These are phyloP conservation scores for Oligia fasciuncula DNA, from an alignment of 2,888 invertebrate genomes.

Conservation along the genomic window DNA sequence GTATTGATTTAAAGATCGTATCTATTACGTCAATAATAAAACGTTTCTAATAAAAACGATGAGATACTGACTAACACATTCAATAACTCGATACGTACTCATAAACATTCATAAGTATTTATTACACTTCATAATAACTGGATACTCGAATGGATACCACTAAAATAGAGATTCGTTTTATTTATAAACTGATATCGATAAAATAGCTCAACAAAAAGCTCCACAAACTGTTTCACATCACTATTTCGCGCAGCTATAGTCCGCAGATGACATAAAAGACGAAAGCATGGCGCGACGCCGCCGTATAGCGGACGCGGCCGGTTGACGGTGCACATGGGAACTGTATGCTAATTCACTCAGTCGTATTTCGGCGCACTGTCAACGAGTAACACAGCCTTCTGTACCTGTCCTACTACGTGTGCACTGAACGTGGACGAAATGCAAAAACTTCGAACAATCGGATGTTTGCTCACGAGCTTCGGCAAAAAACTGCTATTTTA, in stretches of 20 bases:
- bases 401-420: slow-evolving; percentile 56
- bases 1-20: slow-evolving; percentile 45
- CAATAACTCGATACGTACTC: slow-evolving; percentile 36
- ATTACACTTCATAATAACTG: slow-evolving; percentile 32
- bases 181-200: slow-evolving; percentile 4
- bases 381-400: slow-evolving; percentile 66
- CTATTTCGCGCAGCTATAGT: slow-evolving; percentile 54
- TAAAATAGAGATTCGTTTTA: not conserved
- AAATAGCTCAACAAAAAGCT: slow-evolving; percentile 8
- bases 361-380: slow-evolving; percentile 77
- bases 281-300: slow-evolving; percentile 68
- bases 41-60: slow-evolving; percentile 43
- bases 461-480: slow-evolving; percentile 59
- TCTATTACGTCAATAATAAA: slow-evolving; percentile 46
- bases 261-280: slow-evolving; percentile 69
- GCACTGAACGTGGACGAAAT: slow-evolving; percentile 62
- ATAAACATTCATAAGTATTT: slow-evolving; percentile 30
- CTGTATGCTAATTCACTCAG: slow-evolving; percentile 81
- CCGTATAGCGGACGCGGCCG: slow-evolving; percentile 65
- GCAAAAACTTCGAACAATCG: slow-evolving; percentile 65
- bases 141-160: slow-evolving; percentile 7
- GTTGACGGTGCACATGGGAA: slow-evolving; percentile 82
- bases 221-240: slow-evolving; percentile 49
- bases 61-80: slow-evolving; percentile 22
- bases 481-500: slow-evolving; percentile 56